phyloP scores from a whole-genome alignment of 1,140 invertebrate species.

The Grapholita molesta region DNA sequence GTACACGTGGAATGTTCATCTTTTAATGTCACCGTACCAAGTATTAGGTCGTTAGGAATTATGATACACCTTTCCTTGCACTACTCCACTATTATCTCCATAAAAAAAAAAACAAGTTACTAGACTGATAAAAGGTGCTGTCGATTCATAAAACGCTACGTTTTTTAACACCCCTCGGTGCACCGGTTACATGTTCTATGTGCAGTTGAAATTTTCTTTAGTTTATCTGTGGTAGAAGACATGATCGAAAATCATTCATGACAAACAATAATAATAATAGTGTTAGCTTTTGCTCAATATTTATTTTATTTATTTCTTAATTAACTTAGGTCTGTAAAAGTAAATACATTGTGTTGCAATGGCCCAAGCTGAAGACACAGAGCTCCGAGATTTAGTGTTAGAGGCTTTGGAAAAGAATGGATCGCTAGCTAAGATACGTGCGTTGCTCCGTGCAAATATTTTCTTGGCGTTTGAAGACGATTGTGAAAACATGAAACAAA shows the following conservation, averaged over 20 bases:
- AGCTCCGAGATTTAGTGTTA: constrained; percentile 72
- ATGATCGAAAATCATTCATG: not conserved
- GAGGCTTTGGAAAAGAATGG: constrained; percentile 76
- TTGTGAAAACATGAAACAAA: constrained; percentile 64
- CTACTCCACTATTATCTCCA: no score
- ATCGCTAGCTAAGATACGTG: constrained; percentile 73
- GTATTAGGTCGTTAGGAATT: no score
- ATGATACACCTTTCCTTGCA: no score
- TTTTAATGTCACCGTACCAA: no score
- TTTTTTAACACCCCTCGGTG: no score
- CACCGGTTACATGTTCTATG: no score
- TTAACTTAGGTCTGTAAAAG: constrained; percentile 17
- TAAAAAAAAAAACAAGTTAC: no score
- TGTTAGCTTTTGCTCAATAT: constrained; percentile 9
- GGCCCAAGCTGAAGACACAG: constrained; percentile 74
- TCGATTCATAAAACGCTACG: no score
- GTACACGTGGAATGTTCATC: no score
- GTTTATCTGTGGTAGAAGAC: not conserved
- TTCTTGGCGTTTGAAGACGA: constrained; percentile 75
- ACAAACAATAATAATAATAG: not conserved
- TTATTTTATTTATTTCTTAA: constrained; percentile 4
- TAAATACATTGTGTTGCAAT: constrained; percentile 32
- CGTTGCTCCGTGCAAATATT: constrained; percentile 71
- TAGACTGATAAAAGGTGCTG: no score
- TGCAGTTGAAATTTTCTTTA: no score